Evolutionary conservation across 92 coral and sea anemone genomes (phyloP), one percentile per base, ranked within the genome.

Genomic region (Palythoa grandis): DNA sequence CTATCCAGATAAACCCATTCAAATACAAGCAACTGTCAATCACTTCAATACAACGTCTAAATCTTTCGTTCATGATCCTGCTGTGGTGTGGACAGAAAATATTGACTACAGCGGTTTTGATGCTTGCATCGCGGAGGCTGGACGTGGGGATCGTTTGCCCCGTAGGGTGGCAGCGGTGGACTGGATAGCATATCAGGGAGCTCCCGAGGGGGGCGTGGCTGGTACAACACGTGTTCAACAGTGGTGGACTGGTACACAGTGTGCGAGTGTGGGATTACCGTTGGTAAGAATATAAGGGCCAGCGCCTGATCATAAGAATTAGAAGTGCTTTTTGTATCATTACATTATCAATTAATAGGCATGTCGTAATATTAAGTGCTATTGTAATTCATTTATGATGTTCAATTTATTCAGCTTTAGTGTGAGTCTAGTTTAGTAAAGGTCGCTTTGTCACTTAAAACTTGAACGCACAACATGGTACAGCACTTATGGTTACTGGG

Each of bases 171-270:
- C 75, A 10, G 77, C 87, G 1, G 69, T 90, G 57, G 92, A 90
- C 70, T 90, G 92, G 92, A 50, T 90, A 83, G 90, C 88, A 1
- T 87, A 90, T 65, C 92, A 90, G 70, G 92, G 92, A 19, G 90
- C 92, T 53, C 92, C 92, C 35, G 80, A 65, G 39, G 84, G 89
- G 72, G 92, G 90, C 13, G 76, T 90, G 17, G 80, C 82, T 7
- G 92, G 90, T 20, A 82, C 75, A 24, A 78, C 22, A 13, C 83
- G 89, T 11, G 65, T 89, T 54, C 79, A 63, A 29, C 87, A 86
- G 56, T 89, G 92, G 92, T 89, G 92, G 92, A 89, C 90, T 79
- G 92, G 92, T 5, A 89, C 92, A 7, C 72, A 76, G 39, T 89
- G 92, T 74, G 78, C 72, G 70, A 43, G 43, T 10, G 87, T 89